Evolutionary conservation across 2,888 invertebrate genomes (phyloP).

Genomic region (Drosophila falleni): DNA sequence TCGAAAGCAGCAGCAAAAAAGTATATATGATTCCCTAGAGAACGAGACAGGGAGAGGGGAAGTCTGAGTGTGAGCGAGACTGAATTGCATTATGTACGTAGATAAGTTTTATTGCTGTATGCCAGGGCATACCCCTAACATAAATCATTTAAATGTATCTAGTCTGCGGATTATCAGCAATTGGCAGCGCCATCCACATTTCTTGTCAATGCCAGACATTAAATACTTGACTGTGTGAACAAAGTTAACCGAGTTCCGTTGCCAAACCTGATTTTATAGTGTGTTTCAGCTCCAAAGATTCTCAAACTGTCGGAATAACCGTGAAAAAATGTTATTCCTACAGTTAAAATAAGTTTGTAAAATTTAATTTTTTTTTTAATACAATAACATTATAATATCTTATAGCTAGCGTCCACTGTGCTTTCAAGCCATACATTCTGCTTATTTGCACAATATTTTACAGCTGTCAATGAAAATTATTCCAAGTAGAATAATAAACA

Average conservation of each 20-base stretch:
- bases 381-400: neutral
- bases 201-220: constrained; percentile 5
- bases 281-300: neutral
- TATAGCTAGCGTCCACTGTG: neutral
- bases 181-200: constrained; percentile 9
- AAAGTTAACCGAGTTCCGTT: neutral
- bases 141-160: constrained; percentile 50
- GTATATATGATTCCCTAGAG: constrained; percentile 18
- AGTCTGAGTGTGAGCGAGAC: constrained; percentile 2
- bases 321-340: neutral
- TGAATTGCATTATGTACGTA: constrained; percentile 67
- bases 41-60: neutral
- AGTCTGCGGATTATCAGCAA: constrained; percentile 29
- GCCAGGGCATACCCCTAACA: constrained; percentile 15
- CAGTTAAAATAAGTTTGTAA: neutral
- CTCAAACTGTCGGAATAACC: too few species aligned
- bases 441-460: constrained; percentile 3
- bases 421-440: neutral
- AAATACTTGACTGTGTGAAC: neutral
- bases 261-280: neutral
- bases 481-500: constrained; percentile 7
- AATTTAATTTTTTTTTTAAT: neutral
- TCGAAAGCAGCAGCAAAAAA: neutral
- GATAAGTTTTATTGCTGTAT: constrained; percentile 75
- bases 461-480: constrained; percentile 17